Conservation (phyloP, 2,113 vertebrate species). For the Chaetops frenatus region DNA sequence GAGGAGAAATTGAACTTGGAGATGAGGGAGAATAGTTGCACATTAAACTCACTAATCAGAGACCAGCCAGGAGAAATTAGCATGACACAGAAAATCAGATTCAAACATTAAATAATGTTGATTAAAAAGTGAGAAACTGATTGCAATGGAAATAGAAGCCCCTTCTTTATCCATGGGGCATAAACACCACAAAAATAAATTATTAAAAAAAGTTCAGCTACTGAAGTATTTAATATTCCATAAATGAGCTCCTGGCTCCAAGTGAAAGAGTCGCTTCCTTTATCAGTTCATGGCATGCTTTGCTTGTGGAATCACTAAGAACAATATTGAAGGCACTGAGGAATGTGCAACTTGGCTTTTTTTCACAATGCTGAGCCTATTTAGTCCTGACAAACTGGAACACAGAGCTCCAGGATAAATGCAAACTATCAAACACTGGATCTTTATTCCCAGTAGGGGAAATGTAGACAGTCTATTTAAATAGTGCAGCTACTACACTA, state of each 20-base stretch:
- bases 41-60: constrained; percentile 6
- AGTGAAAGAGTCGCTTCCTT: background rate
- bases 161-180: background rate
- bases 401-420: background rate
- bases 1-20: background rate
- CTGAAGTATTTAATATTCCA: background rate
- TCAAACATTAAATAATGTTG: background rate
- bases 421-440: background rate
- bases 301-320: background rate
- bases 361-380: background rate
- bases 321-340: background rate
- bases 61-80: constrained; percentile 8
- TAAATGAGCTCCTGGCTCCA: background rate
- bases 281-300: background rate
- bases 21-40: background rate
- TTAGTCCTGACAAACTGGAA: background rate
- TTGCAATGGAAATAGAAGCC: background rate
- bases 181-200: background rate
- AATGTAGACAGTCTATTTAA: background rate
- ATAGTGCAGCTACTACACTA: background rate
- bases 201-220: background rate
- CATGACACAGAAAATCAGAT: background rate
- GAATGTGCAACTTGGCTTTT: background rate
- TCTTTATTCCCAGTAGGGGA: background rate
- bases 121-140: constrained; percentile 7